Conservation (phyloP, 1,140 invertebrate species). For the Drosophila quadrilineata region DNA sequence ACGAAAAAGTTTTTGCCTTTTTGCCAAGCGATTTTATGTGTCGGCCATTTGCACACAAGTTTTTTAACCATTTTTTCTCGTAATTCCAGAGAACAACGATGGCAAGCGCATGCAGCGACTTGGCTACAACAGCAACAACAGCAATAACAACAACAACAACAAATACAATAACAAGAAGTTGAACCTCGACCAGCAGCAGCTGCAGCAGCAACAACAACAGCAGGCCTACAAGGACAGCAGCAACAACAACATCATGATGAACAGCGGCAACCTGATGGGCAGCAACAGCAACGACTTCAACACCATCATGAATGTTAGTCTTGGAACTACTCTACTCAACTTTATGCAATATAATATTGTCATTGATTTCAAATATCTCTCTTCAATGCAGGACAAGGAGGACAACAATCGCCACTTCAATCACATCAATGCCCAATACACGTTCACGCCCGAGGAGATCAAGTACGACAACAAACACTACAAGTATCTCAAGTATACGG, state of each 20-base stretch:
- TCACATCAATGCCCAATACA: slow-evolving; percentile 83
- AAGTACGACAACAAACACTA: slow-evolving; percentile 91
- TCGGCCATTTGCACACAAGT: slow-evolving; percentile 23
- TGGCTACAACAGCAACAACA: slow-evolving; percentile 85
- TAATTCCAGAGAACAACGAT: slow-evolving; percentile 83
- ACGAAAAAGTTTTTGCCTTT: slow-evolving; percentile 56
- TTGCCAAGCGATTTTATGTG: slow-evolving; percentile 56
- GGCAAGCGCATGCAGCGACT: slow-evolving; percentile 85
- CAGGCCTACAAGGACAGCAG: slow-evolving; percentile 76
- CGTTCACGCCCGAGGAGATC: slow-evolving; percentile 88
- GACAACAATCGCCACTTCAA: slow-evolving; percentile 80
- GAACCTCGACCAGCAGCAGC: slow-evolving; percentile 76
- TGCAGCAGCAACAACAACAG: slow-evolving; percentile 82
- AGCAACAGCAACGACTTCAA: slow-evolving; percentile 80
- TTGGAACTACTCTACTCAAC: neutral
- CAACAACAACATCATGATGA: slow-evolving; percentile 79
- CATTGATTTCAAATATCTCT: neutral
- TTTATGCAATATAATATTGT: too few species aligned
- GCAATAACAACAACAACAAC: slow-evolving; percentile 86
- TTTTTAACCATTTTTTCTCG: slow-evolving; percentile 19
- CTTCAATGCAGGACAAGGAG: slow-evolving; percentile 67
- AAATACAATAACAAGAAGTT: slow-evolving; percentile 87
- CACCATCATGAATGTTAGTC: slow-evolving; percentile 79
- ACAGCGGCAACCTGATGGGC: slow-evolving; percentile 68
- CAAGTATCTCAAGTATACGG: slow-evolving; percentile 90